Evolutionary conservation across 2,113 vertebrate genomes (phyloP).

Genomic region (Symphodus melops): DNA sequence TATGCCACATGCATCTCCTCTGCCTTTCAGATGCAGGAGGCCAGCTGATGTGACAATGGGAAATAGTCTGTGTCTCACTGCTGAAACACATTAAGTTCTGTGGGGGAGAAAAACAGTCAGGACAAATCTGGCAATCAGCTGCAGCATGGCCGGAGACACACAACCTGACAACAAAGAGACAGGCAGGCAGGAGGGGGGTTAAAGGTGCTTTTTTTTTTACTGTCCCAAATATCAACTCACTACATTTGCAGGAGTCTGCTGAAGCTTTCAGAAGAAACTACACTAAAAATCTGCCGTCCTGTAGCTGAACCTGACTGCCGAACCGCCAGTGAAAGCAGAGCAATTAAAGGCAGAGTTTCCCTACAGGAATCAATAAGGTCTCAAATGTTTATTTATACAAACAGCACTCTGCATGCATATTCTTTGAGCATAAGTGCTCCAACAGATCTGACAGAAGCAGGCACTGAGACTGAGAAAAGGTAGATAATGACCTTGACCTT

Average conservation of each 20-base stretch:
- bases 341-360: conserved; percentile 53
- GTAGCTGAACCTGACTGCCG: conserved; percentile 31
- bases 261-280: conserved; percentile 6
- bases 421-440: conserved; percentile 3
- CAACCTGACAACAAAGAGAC: conserved; percentile 30
- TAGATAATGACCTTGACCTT: conserved; percentile 54
- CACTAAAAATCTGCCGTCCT: not conserved
- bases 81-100: conserved; percentile 51
- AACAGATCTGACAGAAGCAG: conserved; percentile 29
- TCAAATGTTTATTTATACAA: conserved; percentile 45
- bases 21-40: conserved; percentile 44
- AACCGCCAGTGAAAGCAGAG: conserved; percentile 21
- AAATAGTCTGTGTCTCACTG: conserved; percentile 50
- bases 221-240: too few species aligned
- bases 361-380: conserved; percentile 54
- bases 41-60: conserved; percentile 59
- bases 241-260: too few species aligned
- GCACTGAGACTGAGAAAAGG: conserved; percentile 6
- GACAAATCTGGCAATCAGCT: conserved; percentile 54
- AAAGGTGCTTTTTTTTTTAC: not conserved
- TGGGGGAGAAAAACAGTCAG: conserved; percentile 44
- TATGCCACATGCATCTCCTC: conserved; percentile 43
- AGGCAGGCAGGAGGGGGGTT: not conserved
- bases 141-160: conserved; percentile 24
- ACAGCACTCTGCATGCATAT: conserved; percentile 28